These are phyloP conservation scores for Protaetia brevitarsis DNA, from an alignment of 1,140 invertebrate genomes.

Conservation along the genomic window DNA sequence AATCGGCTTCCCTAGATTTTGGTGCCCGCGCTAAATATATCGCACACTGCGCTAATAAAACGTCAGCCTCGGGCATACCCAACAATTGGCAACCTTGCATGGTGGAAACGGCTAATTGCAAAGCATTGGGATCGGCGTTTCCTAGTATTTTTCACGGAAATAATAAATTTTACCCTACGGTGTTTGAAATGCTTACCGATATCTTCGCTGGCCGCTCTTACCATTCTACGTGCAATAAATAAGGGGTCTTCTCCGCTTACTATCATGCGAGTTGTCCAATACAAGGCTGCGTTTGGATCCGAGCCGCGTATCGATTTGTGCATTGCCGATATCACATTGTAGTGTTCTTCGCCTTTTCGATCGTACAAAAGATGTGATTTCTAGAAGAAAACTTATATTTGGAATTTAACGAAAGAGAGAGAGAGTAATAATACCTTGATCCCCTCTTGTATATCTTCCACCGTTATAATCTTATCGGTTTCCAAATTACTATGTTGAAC, in stretches of 20 bases:
- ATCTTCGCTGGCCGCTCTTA: slow-evolving; percentile 77
- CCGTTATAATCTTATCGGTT: slow-evolving; percentile 51
- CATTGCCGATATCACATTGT: slow-evolving; percentile 77
- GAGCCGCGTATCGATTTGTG: slow-evolving; percentile 84
- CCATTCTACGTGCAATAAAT: slow-evolving; percentile 75
- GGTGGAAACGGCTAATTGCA: slow-evolving; percentile 65
- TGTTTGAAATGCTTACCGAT: slow-evolving; percentile 38
- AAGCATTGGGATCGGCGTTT: slow-evolving; percentile 55
- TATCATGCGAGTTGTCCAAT: slow-evolving; percentile 80
- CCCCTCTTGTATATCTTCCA: slow-evolving; percentile 64
- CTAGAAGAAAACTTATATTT: slow-evolving; percentile 53
- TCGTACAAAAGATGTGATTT: slow-evolving; percentile 75
- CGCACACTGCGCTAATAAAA: slow-evolving; percentile 72
- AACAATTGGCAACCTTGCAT: slow-evolving; percentile 77
- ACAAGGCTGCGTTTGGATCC: slow-evolving; percentile 76
- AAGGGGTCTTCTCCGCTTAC: slow-evolving; percentile 78
- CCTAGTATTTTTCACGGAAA: slow-evolving; percentile 53
- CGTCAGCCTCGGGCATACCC: slow-evolving; percentile 79
- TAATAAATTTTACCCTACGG: not conserved
- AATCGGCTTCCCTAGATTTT: slow-evolving; percentile 70
- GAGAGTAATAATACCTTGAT: slow-evolving; percentile 51
- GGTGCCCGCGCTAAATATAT: slow-evolving; percentile 72
- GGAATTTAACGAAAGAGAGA: not conserved
- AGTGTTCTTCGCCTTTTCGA: slow-evolving; percentile 78
- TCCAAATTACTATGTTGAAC: slow-evolving; percentile 53